A percentile compares a stretch with the other conserved stretches of the same genome.
Evolutionary conservation across 2,797 vertebrate genomes (phyloP).

Genomic region (Leptodactylus fallax): DNA sequence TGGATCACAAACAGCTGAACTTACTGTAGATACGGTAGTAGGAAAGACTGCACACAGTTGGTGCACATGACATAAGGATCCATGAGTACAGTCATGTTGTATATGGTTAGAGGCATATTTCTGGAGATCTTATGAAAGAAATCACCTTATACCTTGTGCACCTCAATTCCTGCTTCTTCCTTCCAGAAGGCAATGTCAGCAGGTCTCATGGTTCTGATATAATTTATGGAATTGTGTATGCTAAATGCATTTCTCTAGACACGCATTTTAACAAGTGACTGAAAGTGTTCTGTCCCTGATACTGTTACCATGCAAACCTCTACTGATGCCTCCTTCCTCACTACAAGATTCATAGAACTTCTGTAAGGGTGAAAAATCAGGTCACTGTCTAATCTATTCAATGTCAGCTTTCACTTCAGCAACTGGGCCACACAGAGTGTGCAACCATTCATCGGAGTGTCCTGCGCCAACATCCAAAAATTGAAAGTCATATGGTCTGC

Average conservation of each 20-base stretch:
- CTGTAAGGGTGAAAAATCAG: conserved; percentile 53
- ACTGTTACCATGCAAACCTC: neutral
- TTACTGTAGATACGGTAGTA: neutral
- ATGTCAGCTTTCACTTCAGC: conserved; percentile 44
- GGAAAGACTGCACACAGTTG: neutral
- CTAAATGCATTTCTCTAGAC: neutral
- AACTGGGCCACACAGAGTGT: conserved; percentile 26
- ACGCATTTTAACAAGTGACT: neutral
- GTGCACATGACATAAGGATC: too few species aligned
- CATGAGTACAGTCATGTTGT: too few species aligned
- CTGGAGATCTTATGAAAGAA: neutral
- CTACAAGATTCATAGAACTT: conserved; percentile 2
- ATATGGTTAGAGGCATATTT: too few species aligned
- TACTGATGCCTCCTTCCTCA: neutral
- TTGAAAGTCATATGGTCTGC: neutral
- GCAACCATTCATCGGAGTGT: conserved; percentile 18
- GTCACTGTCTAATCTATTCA: conserved; percentile 51
- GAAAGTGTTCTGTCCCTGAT: neutral
- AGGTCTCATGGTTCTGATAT: neutral
- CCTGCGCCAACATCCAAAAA: neutral
- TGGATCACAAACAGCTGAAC: neutral
- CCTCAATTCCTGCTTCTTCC: neutral
- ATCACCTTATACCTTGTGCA: neutral
- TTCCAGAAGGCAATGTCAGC: conserved; percentile 11
- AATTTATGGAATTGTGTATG: neutral